Conservation (phyloP, 2,888 invertebrate species). For the Stenotaenia linearis region DNA sequence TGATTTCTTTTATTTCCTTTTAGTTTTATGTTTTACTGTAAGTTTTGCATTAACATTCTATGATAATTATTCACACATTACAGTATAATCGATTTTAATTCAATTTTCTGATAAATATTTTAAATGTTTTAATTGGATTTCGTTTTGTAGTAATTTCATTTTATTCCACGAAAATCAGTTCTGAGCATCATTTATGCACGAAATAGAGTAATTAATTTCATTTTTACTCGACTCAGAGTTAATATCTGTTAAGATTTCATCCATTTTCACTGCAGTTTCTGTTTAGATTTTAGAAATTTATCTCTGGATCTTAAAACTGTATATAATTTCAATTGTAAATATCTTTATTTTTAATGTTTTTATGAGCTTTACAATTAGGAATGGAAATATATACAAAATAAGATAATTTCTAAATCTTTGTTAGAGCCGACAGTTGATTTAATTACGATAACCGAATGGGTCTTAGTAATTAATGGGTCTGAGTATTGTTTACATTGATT, state of each 20-base stretch:
- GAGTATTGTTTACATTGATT: conserved; percentile 7
- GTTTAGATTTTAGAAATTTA: no score
- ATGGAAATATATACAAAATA: no score
- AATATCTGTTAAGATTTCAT: neutral
- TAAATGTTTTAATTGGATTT: neutral
- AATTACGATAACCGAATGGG: neutral
- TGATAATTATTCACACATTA: neutral
- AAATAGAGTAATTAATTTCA: neutral
- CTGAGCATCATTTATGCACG: neutral
- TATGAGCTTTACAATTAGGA: no score
- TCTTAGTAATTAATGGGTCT: conserved; percentile 3
- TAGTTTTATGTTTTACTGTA: neutral
- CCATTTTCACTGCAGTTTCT: no score
- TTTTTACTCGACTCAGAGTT: neutral
- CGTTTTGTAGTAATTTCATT: no score
- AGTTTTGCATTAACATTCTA: neutral
- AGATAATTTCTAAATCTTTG: no score
- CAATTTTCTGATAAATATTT: neutral
- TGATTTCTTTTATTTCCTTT: neutral
- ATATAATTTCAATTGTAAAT: no score
- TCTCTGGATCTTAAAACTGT: no score
- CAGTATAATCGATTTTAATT: neutral
- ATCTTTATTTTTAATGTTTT: no score
- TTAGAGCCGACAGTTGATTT: neutral
- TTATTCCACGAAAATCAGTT: no score